Evolutionary conservation across 2,113 vertebrate species (phyloP).

Genomic region (Laticauda laticaudata): DNA sequence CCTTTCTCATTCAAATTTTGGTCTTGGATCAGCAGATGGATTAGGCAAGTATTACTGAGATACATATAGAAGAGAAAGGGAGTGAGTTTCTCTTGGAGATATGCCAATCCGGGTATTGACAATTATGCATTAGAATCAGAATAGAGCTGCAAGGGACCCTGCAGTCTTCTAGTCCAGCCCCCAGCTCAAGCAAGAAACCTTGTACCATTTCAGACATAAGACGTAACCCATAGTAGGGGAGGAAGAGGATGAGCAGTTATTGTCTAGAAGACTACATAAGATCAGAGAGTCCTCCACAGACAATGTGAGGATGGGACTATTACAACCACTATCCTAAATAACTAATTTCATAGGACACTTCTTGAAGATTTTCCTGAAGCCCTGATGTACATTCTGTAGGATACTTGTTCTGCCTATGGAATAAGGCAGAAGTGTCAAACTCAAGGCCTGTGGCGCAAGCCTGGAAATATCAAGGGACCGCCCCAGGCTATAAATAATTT

Average conservation of each 20-base stretch:
- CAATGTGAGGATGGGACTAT: neutral
- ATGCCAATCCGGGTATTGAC: neutral
- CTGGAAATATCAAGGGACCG: too few relatives aligned
- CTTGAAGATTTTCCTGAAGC: neutral
- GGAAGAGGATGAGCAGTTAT: neutral
- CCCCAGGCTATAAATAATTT: neutral
- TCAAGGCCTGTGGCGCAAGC: too few relatives aligned
- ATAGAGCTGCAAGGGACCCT: too few relatives aligned
- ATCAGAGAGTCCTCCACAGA: neutral
- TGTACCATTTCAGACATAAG: neutral
- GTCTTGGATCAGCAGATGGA: neutral
- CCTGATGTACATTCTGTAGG: neutral
- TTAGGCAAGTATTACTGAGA: neutral
- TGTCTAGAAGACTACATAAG: neutral
- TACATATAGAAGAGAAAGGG: neutral
- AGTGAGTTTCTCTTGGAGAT: neutral
- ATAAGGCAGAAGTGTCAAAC: neutral
- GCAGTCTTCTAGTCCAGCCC: too few relatives aligned
- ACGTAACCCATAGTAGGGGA: neutral
- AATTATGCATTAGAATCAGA: neutral
- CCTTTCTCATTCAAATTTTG: neutral
- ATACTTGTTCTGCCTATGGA: neutral
- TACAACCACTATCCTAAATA: neutral
- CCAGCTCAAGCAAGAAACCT: too few relatives aligned
- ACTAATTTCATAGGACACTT: neutral